phyloP scores from a whole-genome alignment of 2,113 vertebrate species.

The Bostrychus sinensis region DNA sequence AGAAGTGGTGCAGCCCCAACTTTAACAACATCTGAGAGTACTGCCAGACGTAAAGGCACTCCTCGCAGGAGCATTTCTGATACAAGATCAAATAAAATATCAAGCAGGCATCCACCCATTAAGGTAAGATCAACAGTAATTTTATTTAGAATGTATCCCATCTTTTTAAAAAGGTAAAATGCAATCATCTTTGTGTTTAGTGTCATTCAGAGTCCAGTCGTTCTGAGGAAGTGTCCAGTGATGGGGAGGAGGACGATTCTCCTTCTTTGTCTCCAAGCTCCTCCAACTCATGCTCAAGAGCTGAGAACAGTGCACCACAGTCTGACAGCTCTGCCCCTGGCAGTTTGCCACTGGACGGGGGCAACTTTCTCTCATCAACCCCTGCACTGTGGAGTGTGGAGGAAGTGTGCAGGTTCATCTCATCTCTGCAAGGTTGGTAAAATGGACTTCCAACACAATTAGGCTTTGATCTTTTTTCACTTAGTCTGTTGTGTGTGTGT shows the following conservation, averaged over 20 bases:
- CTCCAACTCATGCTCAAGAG: constrained; percentile 83
- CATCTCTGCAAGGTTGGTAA: constrained; percentile 90
- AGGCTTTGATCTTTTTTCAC: not conserved
- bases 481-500: not conserved
- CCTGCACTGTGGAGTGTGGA: constrained; percentile 95
- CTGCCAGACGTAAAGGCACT: constrained; percentile 81
- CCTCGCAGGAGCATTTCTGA: constrained; percentile 88
- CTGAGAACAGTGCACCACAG: constrained; percentile 82
- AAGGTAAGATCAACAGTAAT: constrained; percentile 72
- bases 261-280: constrained; percentile 91
- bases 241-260: constrained; percentile 89
- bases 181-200: constrained; percentile 56
- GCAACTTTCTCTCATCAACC: constrained; percentile 88
- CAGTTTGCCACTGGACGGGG: constrained; percentile 85
- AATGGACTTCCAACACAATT: not conserved
- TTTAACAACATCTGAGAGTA: constrained; percentile 74
- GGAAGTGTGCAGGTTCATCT: constrained; percentile 95
- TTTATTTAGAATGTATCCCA: not conserved
- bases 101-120: constrained; percentile 87
- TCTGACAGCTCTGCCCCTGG: constrained; percentile 82
- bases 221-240: constrained; percentile 94
- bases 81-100: constrained; percentile 84
- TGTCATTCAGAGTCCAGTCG: constrained; percentile 94
- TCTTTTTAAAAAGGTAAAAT: not conserved
- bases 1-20: constrained; percentile 83